Evolutionary conservation across 2,113 vertebrate species (phyloP).

Genomic region (Erinaceus europaeus): DNA sequence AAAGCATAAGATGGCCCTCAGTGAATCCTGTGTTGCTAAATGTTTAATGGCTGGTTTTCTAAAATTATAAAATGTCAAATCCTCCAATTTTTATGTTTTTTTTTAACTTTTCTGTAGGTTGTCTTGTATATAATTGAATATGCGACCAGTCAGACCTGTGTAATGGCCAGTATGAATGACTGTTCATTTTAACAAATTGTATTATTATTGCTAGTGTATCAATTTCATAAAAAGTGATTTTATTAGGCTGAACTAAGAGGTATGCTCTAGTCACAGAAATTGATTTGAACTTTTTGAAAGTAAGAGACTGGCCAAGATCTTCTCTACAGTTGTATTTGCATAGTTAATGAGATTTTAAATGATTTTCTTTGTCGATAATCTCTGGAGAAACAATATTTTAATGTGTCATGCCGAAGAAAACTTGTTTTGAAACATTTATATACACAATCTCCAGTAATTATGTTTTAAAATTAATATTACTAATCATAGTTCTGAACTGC

Average conservation of each 20-base stretch:
- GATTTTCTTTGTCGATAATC: constrained; percentile 32
- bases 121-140: background rate
- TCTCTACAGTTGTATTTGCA: constrained; percentile 26
- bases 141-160: background rate
- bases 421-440: constrained; percentile 26
- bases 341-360: constrained; percentile 47
- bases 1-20: background rate
- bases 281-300: background rate
- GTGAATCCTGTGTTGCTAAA: background rate
- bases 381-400: constrained; percentile 18
- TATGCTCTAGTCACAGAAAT: background rate
- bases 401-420: background rate
- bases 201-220: background rate
- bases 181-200: background rate
- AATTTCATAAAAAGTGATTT: background rate
- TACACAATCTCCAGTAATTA: background rate
- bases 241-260: background rate
- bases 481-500: constrained; percentile 23
- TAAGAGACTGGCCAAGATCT: background rate
- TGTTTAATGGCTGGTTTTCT: background rate
- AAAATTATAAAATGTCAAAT: background rate
- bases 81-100: background rate
- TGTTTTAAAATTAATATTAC: constrained; percentile 36
- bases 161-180: background rate
- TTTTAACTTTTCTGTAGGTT: background rate